Conservation (phyloP, 2,888 invertebrate species). For the Athalia circularis region DNA sequence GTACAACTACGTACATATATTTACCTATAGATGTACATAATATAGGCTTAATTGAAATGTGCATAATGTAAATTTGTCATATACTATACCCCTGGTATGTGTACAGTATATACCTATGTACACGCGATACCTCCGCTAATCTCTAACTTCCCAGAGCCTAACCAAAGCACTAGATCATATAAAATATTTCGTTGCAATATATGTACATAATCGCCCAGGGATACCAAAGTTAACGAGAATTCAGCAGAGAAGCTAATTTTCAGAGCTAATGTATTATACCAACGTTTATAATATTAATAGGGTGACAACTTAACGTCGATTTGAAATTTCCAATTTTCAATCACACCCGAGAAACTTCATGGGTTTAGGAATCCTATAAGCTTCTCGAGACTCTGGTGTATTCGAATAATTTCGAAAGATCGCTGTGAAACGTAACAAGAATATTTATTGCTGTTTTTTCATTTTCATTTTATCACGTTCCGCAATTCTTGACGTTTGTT, state of each 20-base stretch:
- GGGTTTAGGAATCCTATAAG: no score
- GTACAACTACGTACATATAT: conserved; percentile 3
- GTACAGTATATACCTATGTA: no score
- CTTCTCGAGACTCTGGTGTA: no score
- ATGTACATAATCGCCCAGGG: neutral
- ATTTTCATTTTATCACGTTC: no score
- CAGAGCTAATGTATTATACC: neutral
- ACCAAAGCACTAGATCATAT: conserved; percentile 17
- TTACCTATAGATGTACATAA: neutral
- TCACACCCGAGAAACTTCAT: no score
- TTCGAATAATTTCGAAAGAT: no score
- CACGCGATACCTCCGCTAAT: neutral
- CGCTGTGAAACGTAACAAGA: no score
- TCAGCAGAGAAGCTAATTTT: conserved; percentile 8
- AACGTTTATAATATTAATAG: no score
- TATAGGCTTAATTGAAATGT: conserved; percentile 25
- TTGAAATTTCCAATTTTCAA: no score
- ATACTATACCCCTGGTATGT: neutral
- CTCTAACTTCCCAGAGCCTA: conserved; percentile 29
- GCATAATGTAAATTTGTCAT: conserved; percentile 28
- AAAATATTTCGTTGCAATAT: conserved; percentile 21
- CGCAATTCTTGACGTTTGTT: no score
- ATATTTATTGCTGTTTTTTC: no score
- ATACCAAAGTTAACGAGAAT: neutral
- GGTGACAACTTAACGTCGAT: no score